Evolutionary conservation across 2,113 vertebrate species (phyloP).

Genomic region (Podarcis raffonei): DNA sequence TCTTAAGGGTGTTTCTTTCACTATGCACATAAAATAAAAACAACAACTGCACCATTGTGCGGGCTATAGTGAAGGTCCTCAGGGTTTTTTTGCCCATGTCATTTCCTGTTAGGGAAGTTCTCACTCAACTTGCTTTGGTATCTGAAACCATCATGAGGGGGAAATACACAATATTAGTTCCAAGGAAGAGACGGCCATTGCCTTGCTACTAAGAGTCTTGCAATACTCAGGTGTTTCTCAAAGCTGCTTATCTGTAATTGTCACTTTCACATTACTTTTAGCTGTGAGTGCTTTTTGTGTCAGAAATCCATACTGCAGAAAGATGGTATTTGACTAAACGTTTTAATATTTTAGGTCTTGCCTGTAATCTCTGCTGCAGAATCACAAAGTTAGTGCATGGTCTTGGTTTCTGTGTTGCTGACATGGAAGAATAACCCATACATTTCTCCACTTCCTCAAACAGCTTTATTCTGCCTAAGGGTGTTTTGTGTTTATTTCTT

Average conservation of each 20-base stretch:
- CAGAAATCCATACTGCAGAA: not conserved
- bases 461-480: constrained; percentile 6
- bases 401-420: not conserved
- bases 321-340: not conserved
- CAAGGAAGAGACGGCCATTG: not conserved
- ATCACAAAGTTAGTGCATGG: not conserved
- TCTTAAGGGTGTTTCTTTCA: no score
- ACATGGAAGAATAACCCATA: not conserved
- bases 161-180: not conserved
- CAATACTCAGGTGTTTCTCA: not conserved
- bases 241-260: not conserved
- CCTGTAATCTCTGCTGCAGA: accelerated
- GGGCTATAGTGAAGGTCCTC: not conserved
- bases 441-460: constrained; percentile 28
- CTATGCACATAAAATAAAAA: no score
- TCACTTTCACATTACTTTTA: not conserved
- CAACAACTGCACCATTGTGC: not conserved
- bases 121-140: not conserved
- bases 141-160: not conserved
- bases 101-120: not conserved
- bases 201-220: not conserved
- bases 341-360: accelerated
- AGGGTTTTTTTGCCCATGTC: not conserved
- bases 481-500: constrained; percentile 27
- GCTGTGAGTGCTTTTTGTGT: not conserved